Percentiles rank a stretch among this genome's conserved stretches.
Conservation (phyloP, 2,888 invertebrate species). For the Linyphia triangularis region DNA sequence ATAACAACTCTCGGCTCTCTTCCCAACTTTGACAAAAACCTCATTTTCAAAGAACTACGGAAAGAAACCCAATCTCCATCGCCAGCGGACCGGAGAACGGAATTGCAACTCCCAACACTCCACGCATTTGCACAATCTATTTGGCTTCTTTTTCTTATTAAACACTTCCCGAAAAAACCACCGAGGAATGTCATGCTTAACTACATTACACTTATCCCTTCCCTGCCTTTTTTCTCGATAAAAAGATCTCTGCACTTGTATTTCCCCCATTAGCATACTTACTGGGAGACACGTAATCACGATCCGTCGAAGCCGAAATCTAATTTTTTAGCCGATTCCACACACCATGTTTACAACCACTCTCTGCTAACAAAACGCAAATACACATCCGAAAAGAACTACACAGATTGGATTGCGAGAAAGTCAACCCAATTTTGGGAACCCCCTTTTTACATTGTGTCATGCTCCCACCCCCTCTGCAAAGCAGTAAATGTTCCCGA, state of each 20-base stretch:
- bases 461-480: not conserved
- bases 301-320: constrained; percentile 51
- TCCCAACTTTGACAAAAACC: too few relatives aligned
- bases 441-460: not conserved
- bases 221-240: not conserved
- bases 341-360: constrained; percentile 18
- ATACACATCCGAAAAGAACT: constrained; percentile 25
- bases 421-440: constrained; percentile 72
- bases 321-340: constrained; percentile 61
- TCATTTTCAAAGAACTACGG: not conserved
- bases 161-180: not conserved
- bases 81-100: not conserved
- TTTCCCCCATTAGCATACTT: constrained; percentile 46
- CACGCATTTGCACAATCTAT: not conserved
- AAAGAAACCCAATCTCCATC: not conserved
- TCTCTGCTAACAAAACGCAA: constrained; percentile 36
- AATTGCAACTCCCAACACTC: not conserved
- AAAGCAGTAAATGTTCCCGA: constrained; percentile 64
- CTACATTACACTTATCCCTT: constrained; percentile 25
- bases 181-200: constrained; percentile 14
- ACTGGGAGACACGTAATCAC: constrained; percentile 29
- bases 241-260: not conserved
- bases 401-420: constrained; percentile 66
- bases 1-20: too few relatives aligned
- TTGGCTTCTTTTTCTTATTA: not conserved